Percentiles rank a stretch among this genome's conserved stretches.
phyloP scores from a whole-genome alignment of 1,140 invertebrate genomes.

The Oryctes rhinoceros region DNA sequence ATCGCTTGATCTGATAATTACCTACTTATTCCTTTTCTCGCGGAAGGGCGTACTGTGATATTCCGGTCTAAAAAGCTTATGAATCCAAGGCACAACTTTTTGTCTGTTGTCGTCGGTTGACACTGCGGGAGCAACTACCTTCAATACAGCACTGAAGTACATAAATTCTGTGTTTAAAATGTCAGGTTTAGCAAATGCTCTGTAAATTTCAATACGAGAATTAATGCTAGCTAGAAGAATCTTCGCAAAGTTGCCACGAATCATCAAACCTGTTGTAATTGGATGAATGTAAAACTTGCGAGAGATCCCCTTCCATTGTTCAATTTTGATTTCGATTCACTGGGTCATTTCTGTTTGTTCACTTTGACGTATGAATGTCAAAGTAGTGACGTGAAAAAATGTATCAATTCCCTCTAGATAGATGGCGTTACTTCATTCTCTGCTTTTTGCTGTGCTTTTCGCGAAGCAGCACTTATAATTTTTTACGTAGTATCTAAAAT shows the following conservation, averaged over 20 bases:
- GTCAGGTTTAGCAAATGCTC: conserved; percentile 46
- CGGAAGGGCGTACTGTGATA: conserved; percentile 57
- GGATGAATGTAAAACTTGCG: not conserved
- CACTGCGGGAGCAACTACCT: conserved; percentile 53
- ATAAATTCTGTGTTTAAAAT: conserved; percentile 49
- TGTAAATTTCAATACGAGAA: not conserved
- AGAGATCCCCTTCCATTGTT: not conserved
- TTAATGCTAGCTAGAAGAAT: not conserved
- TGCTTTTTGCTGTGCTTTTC: no score
- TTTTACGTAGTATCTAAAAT: no score
- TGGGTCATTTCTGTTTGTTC: conserved; percentile 6
- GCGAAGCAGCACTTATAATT: no score
- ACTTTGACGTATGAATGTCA: not conserved
- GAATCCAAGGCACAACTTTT: conserved; percentile 55
- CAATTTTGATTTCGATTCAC: not conserved
- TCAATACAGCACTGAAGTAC: conserved; percentile 55
- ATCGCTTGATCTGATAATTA: not conserved
- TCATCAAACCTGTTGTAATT: not conserved
- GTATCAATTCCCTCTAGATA: not conserved
- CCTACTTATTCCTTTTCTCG: conserved; percentile 58
- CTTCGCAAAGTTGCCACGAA: no score
- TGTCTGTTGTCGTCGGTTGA: conserved; percentile 51
- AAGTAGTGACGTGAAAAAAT: not conserved
- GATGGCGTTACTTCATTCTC: not conserved
- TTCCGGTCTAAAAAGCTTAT: conserved; percentile 58